phyloP scores from a whole-genome alignment of 2,797 vertebrate species.

The Neostethus bicornis region DNA sequence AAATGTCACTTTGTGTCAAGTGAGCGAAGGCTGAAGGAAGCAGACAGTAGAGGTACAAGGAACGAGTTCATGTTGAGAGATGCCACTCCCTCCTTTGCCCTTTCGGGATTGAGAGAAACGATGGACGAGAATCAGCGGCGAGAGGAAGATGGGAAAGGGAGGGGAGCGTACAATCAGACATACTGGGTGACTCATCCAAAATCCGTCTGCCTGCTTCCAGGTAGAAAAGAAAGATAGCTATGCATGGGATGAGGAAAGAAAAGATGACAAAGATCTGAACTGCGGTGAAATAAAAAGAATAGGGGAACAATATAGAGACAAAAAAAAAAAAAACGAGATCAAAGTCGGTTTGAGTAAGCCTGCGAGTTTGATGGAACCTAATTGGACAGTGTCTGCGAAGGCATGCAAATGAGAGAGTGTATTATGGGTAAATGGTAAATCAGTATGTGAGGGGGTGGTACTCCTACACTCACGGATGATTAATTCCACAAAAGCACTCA shows the following conservation, averaged over 20 bases:
- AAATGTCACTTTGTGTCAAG: slow-evolving; percentile 77
- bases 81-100: slow-evolving; percentile 62
- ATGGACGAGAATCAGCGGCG: slow-evolving; percentile 27
- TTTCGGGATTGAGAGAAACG: slow-evolving; percentile 53
- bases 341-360: slow-evolving; percentile 55
- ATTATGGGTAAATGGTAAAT: slow-evolving; percentile 70
- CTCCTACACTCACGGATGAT: slow-evolving; percentile 46
- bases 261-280: slow-evolving; percentile 49
- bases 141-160: slow-evolving; percentile 7
- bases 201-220: slow-evolving; percentile 58
- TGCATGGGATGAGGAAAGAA: slow-evolving; percentile 41
- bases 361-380: slow-evolving; percentile 66
- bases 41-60: slow-evolving; percentile 36
- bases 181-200: slow-evolving; percentile 69
- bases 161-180: slow-evolving; percentile 59
- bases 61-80: slow-evolving; percentile 57
- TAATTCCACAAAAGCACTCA: slow-evolving; percentile 63
- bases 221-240: slow-evolving; percentile 53
- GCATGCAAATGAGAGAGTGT: slow-evolving; percentile 70
- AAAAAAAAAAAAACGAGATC: slow-evolving; percentile 55
- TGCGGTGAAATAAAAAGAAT: slow-evolving; percentile 10
- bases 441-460: slow-evolving; percentile 42
- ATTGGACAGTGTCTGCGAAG: slow-evolving; percentile 68
- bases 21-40: slow-evolving; percentile 39
- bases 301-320: slow-evolving; percentile 39